Conservation (phyloP, 2,888 invertebrate genomes). For the Meiosimyza decipiens region DNA sequence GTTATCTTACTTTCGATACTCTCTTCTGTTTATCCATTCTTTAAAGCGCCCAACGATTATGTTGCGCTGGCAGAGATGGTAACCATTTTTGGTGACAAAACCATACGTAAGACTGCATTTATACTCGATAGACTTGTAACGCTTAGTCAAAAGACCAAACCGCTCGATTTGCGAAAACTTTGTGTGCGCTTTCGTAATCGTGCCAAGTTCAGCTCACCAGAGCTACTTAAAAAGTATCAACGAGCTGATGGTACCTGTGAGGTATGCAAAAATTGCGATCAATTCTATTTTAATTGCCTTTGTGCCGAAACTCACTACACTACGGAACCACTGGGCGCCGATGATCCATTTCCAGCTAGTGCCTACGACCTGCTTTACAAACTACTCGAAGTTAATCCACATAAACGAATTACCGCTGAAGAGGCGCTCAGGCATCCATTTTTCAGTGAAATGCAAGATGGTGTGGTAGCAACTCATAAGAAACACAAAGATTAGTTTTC, state of each 20-base stretch:
- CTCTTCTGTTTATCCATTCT: conserved; percentile 85
- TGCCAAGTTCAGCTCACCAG: conserved; percentile 57
- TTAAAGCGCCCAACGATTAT: conserved; percentile 82
- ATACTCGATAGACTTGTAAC: conserved; percentile 72
- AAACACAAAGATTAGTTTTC: conserved; percentile 14
- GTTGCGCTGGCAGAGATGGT: conserved; percentile 86
- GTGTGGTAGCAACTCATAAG: background rate
- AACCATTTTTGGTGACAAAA: conserved; percentile 79
- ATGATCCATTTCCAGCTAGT: conserved; percentile 72
- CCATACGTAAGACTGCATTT: conserved; percentile 75
- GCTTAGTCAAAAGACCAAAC: conserved; percentile 68
- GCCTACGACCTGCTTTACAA: conserved; percentile 79
- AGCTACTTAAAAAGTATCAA: conserved; percentile 56
- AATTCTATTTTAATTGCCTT: conserved; percentile 64
- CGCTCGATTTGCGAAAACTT: conserved; percentile 68
- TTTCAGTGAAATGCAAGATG: conserved; percentile 63
- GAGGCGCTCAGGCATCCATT: conserved; percentile 83
- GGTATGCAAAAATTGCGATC: conserved; percentile 65
- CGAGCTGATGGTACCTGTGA: conserved; percentile 55
- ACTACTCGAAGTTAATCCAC: conserved; percentile 84
- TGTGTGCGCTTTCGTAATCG: conserved; percentile 67
- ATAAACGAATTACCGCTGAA: conserved; percentile 77
- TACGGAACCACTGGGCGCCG: conserved; percentile 58
- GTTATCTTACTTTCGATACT: conserved; percentile 84
- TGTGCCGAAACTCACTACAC: conserved; percentile 60